Base-by-base conservation (phyloP, 2,888 invertebrate genomes). In the Hemithea aestivaria region DNA sequence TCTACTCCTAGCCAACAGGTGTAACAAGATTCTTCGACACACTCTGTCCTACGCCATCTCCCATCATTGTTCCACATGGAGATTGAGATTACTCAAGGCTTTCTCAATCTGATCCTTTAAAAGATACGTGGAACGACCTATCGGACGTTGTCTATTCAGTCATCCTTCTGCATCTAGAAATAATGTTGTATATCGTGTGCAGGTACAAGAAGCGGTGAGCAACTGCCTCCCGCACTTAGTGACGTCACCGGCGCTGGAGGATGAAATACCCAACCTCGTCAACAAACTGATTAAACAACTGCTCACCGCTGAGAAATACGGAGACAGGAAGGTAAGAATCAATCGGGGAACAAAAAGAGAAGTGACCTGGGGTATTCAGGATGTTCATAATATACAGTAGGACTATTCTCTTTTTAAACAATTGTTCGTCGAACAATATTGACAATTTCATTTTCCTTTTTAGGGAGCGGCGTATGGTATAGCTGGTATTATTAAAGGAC, bases 201-300 rank as follows among this genome's bases (percentile, higher is more conserved):
- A 93, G 92, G 97, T 99, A 0, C 99, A 99, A 89, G 97, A 98
- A 80, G 96, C 99, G 0, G 98, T 99, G 0, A 96, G 98, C 27
- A 96, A 97, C 76, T 99, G 99, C 69, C 87, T 99, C 45, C 97
- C 98, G 0, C 95, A 96, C 59, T 82, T 99, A 43, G 96, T 99
- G 50, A 73, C 74, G 35, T 84, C 88, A 16, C 95, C 96, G 0
- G 95, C 96, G 0, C 93, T 99, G 10, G 96, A 95, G 72, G 94
- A 94, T 26, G 96, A 98, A 62, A 96, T 97, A 1, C 94, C 96
- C 0, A 90, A 91, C 35, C 92, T 98, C 60, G 93, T 98, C 30
- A 93, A 95, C 65, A 94, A 94, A 67, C 89, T 99, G 21, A 89
- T 97, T 69, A 92, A 94, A 59, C 93, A 96, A 41, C 87, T 98